Evolutionary conservation across 2,113 vertebrate genomes (phyloP), one percentile per base, ranked within the genome.

Genomic region (Cyanistes caeruleus): DNA sequence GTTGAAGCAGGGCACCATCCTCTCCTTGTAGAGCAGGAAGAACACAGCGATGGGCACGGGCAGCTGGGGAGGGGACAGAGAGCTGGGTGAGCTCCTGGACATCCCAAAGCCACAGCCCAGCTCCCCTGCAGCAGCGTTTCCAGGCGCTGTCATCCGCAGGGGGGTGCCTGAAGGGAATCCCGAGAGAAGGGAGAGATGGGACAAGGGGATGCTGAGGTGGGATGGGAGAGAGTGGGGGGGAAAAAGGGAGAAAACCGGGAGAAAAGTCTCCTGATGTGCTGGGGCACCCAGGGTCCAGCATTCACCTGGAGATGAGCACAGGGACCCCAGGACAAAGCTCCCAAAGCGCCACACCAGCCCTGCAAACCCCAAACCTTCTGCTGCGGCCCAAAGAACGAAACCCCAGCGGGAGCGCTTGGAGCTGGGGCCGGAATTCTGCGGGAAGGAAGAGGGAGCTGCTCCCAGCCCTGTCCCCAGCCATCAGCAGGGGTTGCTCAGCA

Each of bases 1-100:
- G 1, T 44, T 89, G 72, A 98, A 98, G 77, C 98, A 99, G 2
- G 98, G 94, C 18, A 99, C 97, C 96, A 99, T 89, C 27, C 98
- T 92, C 97, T 99, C 98, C 59, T 98, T 98, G 97, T 98, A 98
- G 94, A 99, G 98, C 95, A 99, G 93, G 21, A 97, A 79, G 12
- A 99, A 98, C 89, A 99, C 99, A 0, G 98, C 99, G n/a, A 98
- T 93, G 64, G 99, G 99, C 28, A 99, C 98, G 0, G 99, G 99
- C 46, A 99, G 98, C 99, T 99, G 97, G 10, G 77, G 67, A 94
- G 78, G 6, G 43, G 5, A 27, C 20, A 85, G 23, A 70, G 24
- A 25, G 62, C 2, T 15, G 49, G 44, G 30, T 90, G 5, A 96
- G 68, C 63, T 6, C 21, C 31, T 25, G 35, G 2, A 2, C 5